A percentile compares a stretch with the other conserved stretches of the same genome.
Conservation (phyloP, 2,888 invertebrate species). For the Volucella zonaria region DNA sequence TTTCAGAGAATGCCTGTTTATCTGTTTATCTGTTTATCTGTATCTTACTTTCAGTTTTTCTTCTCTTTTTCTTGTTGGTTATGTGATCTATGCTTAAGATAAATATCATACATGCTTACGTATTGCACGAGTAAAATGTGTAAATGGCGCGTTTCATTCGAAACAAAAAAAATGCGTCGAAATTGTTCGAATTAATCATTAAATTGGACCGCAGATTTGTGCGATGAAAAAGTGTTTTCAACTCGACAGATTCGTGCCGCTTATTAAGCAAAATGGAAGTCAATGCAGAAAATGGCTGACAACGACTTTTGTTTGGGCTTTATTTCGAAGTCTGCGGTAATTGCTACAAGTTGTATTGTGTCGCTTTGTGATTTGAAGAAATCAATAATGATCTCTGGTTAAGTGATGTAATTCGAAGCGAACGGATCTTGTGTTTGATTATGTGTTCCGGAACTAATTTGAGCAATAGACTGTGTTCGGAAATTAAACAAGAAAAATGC, state of each 20-base stretch:
- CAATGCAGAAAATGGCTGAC: slow-evolving; percentile 20
- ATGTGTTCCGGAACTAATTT: slow-evolving; percentile 48
- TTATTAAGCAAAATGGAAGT: slow-evolving; percentile 41
- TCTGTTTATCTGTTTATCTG: slow-evolving; percentile 7
- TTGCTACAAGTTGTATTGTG: slow-evolving; percentile 18
- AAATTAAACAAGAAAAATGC: slow-evolving; percentile 13
- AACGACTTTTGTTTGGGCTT: slow-evolving; percentile 17
- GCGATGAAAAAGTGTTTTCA: slow-evolving; percentile 21
- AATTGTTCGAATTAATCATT: slow-evolving; percentile 41
- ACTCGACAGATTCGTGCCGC: slow-evolving; percentile 32
- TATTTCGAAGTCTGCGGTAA: slow-evolving; percentile 40
- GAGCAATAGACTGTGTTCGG: neutral
- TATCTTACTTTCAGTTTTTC: slow-evolving; percentile 47
- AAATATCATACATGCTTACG: no score
- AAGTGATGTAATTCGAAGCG: slow-evolving; percentile 33
- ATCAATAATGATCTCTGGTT: slow-evolving; percentile 45
- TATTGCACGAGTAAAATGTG: no score
- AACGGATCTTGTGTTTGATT: neutral
- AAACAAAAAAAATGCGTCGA: slow-evolving; percentile 14
- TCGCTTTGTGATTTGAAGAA: slow-evolving; percentile 36
- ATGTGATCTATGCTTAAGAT: neutral
- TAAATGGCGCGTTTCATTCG: neutral
- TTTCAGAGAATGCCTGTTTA: slow-evolving; percentile 1
- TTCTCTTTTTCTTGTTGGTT: slow-evolving; percentile 10
- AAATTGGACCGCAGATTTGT: slow-evolving; percentile 18